These are phyloP conservation scores for Hydrolagus affinis DNA, from an alignment of 2,113 vertebrate genomes.

Conservation along the genomic window DNA sequence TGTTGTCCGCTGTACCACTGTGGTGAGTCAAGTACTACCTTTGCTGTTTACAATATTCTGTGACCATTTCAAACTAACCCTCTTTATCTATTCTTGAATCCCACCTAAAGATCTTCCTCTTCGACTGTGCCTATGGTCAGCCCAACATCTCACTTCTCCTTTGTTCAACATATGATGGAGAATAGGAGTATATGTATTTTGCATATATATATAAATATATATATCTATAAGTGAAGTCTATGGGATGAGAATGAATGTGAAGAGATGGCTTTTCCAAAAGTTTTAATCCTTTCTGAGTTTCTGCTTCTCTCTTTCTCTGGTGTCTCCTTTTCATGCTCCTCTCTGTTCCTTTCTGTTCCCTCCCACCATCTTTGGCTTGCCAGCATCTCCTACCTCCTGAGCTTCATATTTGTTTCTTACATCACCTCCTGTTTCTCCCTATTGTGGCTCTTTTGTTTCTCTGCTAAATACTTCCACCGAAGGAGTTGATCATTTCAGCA, in stretches of 20 bases:
- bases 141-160: neutral
- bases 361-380: neutral
- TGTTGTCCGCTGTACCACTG: constrained; percentile 88
- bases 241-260: neutral
- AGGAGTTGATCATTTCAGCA: too few relatives aligned
- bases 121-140: neutral
- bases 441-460: neutral
- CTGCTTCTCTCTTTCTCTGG: neutral
- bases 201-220: neutral
- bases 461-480: too few relatives aligned
- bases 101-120: neutral
- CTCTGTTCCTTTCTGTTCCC: neutral
- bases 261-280: neutral
- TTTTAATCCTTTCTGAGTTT: neutral
- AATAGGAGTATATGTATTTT: neutral
- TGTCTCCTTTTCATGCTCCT: neutral
- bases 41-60: neutral
- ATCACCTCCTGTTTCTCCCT: neutral
- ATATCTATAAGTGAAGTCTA: neutral
- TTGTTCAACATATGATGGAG: neutral
- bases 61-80: too few relatives aligned
- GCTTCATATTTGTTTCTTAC: neutral
- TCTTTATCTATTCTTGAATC: neutral
- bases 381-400: neutral
- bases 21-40: constrained; percentile 54